Evolutionary conservation across 2,797 vertebrate genomes (phyloP).

Genomic region (Acanthis flammea): DNA sequence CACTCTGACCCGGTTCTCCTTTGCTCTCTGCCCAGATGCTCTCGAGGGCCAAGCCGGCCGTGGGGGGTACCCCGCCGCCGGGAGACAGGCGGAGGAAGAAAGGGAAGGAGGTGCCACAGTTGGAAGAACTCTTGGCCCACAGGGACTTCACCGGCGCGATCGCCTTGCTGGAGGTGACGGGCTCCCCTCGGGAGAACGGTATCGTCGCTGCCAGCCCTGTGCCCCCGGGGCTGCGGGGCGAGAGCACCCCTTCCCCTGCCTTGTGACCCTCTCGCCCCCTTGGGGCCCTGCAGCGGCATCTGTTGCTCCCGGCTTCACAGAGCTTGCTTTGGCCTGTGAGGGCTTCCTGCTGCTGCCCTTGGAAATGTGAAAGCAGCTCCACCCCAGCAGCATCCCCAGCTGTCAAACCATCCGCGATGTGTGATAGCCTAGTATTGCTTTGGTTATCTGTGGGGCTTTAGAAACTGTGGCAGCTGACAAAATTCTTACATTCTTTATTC

Average conservation of each 20-base stretch:
- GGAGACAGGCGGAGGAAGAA: conserved; percentile 86
- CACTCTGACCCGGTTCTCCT: not conserved
- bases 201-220: too few relatives aligned
- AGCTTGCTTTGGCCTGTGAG: not conserved
- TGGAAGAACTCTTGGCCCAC: conserved; percentile 87
- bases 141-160: conserved; percentile 93
- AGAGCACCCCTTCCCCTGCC: not conserved
- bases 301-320: not conserved
- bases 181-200: not conserved
- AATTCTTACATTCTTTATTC: not conserved
- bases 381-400: not conserved
- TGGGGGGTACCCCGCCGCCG: conserved; percentile 77
- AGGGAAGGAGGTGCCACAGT: conserved; percentile 81
- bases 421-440: not conserved
- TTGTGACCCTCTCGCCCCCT: not conserved
- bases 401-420: not conserved
- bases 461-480: not conserved
- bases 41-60: conserved; percentile 89
- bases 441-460: not conserved
- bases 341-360: not conserved
- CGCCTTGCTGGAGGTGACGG: conserved; percentile 88
- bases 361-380: not conserved
- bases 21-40: conserved; percentile 71
- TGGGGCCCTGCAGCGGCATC: not conserved
- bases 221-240: not conserved